These are phyloP conservation scores for Phylloscopus trochilus DNA, from an alignment of 2,113 vertebrate genomes.

Conservation along the genomic window DNA sequence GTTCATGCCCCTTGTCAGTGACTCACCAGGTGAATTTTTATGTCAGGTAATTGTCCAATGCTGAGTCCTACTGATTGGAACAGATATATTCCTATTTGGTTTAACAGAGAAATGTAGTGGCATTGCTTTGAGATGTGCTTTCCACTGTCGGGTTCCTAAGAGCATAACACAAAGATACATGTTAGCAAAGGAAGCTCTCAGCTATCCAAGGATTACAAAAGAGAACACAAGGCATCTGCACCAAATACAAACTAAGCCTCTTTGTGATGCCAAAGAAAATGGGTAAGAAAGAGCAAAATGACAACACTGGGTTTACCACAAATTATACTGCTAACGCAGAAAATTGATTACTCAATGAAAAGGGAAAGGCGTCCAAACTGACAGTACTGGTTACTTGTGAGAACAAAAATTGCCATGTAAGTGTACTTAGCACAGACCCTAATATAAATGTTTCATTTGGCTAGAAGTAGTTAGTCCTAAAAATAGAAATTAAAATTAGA, in stretches of 20 bases:
- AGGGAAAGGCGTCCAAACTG: neutral
- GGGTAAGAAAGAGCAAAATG: neutral
- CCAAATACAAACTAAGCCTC: neutral
- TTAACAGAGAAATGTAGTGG: neutral
- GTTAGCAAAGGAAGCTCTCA: neutral
- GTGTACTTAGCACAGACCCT: neutral
- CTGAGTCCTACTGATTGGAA: neutral
- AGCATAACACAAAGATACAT: fast-evolving
- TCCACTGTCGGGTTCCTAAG: neutral
- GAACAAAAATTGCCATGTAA: neutral
- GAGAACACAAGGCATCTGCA: neutral
- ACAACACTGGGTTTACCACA: neutral
- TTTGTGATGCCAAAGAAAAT: neutral
- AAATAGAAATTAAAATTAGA: neutral
- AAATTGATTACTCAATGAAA: neutral
- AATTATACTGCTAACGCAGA: neutral
- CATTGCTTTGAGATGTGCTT: neutral
- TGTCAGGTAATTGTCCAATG: neutral
- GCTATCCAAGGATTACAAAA: neutral
- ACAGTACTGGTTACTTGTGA: neutral
- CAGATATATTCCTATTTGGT: neutral
- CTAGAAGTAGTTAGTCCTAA: neutral
- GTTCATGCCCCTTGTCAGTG: neutral
- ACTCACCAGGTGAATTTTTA: neutral
- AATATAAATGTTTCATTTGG: neutral